Conservation (phyloP, 2,113 vertebrate species). For the Malurus melanocephalus region DNA sequence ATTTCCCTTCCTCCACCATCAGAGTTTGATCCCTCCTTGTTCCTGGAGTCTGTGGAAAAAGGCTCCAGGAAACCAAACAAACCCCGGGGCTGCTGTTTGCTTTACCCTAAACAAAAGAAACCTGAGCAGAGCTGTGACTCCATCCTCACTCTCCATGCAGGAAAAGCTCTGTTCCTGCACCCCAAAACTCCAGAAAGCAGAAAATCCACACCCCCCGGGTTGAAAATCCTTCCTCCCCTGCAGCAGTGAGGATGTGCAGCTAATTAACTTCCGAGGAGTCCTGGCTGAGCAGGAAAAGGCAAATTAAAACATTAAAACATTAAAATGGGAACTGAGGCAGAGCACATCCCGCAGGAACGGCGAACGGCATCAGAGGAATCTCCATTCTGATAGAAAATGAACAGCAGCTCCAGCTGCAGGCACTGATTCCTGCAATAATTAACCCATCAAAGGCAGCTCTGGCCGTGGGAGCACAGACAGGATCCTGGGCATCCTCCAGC, state of each 20-base stretch:
- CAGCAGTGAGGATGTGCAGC: slow-evolving; percentile 8
- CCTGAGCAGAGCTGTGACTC: not conserved
- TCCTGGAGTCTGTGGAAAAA: not conserved
- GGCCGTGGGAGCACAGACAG: rapidly evolving
- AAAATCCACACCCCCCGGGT: not conserved
- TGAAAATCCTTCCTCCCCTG: rapidly evolving
- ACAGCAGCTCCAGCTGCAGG: not conserved
- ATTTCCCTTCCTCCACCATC: not conserved
- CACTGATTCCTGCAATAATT: not conserved
- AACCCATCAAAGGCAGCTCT: not conserved
- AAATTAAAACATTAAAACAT: not conserved
- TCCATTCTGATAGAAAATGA: not conserved
- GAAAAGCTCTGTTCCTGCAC: not conserved
- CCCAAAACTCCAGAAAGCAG: not conserved
- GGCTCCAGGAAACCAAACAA: not conserved
- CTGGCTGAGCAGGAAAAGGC: slow-evolving; percentile 2
- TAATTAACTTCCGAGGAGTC: slow-evolving; percentile 31
- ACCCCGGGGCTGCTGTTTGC: not conserved
- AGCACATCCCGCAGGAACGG: not conserved
- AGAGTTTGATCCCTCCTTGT: not conserved
- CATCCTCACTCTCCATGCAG: rapidly evolving
- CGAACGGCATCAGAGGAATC: not conserved
- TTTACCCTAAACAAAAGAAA: not conserved
- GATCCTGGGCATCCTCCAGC: not conserved
- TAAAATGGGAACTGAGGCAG: not conserved